phyloP scores from a whole-genome alignment of 2,113 vertebrate species.

The Solea senegalensis region DNA sequence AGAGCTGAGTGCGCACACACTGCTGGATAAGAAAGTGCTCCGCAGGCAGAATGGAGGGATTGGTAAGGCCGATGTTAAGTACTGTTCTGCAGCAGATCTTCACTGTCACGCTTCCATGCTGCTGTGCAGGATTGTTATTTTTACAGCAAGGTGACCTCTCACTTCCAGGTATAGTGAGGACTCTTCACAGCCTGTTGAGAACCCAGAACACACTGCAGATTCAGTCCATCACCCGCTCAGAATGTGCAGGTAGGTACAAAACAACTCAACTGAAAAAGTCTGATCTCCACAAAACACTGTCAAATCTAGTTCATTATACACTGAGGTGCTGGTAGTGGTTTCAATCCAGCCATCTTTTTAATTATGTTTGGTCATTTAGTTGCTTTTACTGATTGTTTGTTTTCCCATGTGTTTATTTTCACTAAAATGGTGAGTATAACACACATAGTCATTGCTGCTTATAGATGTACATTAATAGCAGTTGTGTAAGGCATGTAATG shows the following conservation, averaged over 20 bases:
- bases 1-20: conserved; percentile 53
- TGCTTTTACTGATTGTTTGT: too few species aligned
- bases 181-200: conserved; percentile 73
- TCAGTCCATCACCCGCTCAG: conserved; percentile 65
- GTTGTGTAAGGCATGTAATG: too few species aligned
- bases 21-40: conserved; percentile 61
- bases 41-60: conserved; percentile 48
- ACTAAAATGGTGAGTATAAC: too few species aligned
- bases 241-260: conserved; percentile 70
- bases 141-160: conserved; percentile 11
- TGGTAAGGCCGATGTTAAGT: conserved; percentile 33
- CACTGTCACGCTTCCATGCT: background rate
- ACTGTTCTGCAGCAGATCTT: too few species aligned
- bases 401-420: too few species aligned
- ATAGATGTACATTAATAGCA: too few species aligned
- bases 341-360: too few species aligned
- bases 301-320: too few species aligned
- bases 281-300: too few species aligned
- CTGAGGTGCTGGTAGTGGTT: too few species aligned
- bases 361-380: too few species aligned
- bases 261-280: background rate
- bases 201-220: conserved; percentile 69
- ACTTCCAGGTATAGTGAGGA: conserved; percentile 67
- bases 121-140: background rate
- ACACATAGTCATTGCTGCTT: too few species aligned